phyloP scores from a whole-genome alignment of 2,113 vertebrate species.

The Vombatus ursinus region DNA sequence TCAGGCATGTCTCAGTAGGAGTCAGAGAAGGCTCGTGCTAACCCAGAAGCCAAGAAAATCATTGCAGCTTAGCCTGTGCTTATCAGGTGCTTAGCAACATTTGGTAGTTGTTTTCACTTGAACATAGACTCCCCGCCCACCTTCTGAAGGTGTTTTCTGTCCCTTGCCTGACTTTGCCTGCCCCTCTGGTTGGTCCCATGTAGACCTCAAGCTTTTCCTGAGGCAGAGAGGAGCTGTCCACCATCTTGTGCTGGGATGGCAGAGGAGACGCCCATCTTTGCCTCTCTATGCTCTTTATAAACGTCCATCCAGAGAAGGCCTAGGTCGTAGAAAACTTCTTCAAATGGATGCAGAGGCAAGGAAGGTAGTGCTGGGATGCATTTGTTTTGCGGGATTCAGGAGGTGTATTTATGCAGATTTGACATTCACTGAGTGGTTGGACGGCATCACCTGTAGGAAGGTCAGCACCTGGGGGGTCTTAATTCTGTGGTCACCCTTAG shows the following conservation, averaged over 20 bases:
- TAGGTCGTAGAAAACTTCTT: no score
- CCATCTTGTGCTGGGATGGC: not conserved
- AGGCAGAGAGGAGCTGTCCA: not conserved
- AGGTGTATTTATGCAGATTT: accelerated
- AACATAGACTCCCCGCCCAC: conserved; percentile 50
- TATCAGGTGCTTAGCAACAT: not conserved
- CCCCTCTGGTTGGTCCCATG: conserved; percentile 14
- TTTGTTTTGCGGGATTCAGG: not conserved
- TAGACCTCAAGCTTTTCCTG: conserved; percentile 26
- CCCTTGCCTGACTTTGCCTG: conserved; percentile 48
- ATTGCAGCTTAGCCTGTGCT: no score
- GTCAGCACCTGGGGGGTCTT: no score
- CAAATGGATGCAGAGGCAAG: no score
- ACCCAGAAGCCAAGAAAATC: not conserved
- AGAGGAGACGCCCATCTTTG: not conserved
- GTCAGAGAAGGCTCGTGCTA: not conserved
- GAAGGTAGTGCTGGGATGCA: not conserved
- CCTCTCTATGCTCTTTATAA: not conserved
- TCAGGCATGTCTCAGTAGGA: not conserved
- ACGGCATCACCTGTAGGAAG: accelerated
- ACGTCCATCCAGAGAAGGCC: no score
- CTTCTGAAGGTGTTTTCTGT: conserved; percentile 15
- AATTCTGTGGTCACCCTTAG: no score
- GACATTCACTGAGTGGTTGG: accelerated
- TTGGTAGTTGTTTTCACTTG: conserved; percentile 12